phyloP scores from a whole-genome alignment of 2,113 vertebrate species.

The Campylomormyrus numenius region DNA sequence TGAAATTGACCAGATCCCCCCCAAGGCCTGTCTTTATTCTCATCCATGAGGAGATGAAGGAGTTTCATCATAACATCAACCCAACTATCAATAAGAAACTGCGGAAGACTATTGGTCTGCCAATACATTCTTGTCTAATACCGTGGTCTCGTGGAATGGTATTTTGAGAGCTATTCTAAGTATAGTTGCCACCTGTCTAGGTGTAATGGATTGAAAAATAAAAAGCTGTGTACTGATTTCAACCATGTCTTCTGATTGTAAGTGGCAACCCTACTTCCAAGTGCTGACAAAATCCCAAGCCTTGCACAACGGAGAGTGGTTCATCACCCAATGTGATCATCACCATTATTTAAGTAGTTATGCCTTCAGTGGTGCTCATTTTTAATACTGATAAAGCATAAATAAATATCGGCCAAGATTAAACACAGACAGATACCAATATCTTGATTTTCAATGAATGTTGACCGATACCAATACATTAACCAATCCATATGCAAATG shows the following conservation, averaged over 20 bases:
- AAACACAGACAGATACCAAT: not conserved
- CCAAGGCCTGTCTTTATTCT: not conserved
- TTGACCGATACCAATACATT: not conserved
- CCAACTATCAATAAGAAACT: not conserved
- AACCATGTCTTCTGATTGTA: not conserved
- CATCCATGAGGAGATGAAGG: not conserved
- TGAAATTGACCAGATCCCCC: not conserved
- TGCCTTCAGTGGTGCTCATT: not conserved
- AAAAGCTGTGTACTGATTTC: not conserved
- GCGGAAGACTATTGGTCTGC: not conserved
- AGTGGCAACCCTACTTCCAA: not conserved
- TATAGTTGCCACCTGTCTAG: not conserved
- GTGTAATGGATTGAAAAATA: not conserved
- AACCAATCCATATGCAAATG: not conserved
- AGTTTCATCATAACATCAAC: not conserved
- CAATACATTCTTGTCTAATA: not conserved
- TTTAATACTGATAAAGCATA: too few species aligned
- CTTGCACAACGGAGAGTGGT: not conserved
- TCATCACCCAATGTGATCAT: not conserved
- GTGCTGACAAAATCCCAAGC: not conserved
- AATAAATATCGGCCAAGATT: not conserved
- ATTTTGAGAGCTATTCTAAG: not conserved
- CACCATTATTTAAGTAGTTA: not conserved
- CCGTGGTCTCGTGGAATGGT: not conserved
- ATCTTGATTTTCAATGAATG: not conserved